Evolutionary conservation across 2,797 vertebrate genomes (phyloP).

Genomic region (Sebastes oblongus): DNA sequence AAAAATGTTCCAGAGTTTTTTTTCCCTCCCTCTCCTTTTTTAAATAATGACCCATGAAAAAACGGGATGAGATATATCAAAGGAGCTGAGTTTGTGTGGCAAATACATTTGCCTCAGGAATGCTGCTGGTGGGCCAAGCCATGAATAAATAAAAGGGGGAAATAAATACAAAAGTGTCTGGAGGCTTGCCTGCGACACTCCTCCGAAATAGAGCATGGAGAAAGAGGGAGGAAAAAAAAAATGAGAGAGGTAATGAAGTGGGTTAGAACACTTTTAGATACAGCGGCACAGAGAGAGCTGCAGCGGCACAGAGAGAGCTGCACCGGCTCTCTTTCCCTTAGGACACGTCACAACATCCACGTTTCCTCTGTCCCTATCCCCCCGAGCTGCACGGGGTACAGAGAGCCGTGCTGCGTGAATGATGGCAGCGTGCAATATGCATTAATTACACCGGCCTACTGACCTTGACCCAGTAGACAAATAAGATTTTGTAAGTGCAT

Average conservation of each 20-base stretch:
- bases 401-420: constrained; percentile 24
- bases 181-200: constrained; percentile 51
- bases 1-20: constrained; percentile 4
- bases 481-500: constrained; percentile 30
- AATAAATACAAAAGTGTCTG: constrained; percentile 70
- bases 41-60: constrained; percentile 72
- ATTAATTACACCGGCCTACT: constrained; percentile 37
- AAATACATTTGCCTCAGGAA: constrained; percentile 64
- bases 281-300: constrained; percentile 14
- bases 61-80: constrained; percentile 66
- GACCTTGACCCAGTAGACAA: constrained; percentile 42
- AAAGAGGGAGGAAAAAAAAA: constrained; percentile 23
- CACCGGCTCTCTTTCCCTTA: constrained; percentile 12
- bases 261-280: constrained; percentile 57
- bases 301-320: constrained; percentile 6
- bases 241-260: constrained; percentile 63
- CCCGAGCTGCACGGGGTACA: constrained; percentile 5
- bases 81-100: constrained; percentile 60
- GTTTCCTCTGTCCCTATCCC: constrained; percentile 9
- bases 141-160: constrained; percentile 77
- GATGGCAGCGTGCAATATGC: constrained; percentile 10
- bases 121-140: constrained; percentile 50
- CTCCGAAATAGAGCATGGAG: constrained; percentile 53
- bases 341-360: constrained; percentile 37
- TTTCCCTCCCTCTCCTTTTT: not conserved